These are phyloP conservation scores for Catamblyrhynchus diadema DNA, from an alignment of 2,797 vertebrate genomes.

Conservation along the genomic window DNA sequence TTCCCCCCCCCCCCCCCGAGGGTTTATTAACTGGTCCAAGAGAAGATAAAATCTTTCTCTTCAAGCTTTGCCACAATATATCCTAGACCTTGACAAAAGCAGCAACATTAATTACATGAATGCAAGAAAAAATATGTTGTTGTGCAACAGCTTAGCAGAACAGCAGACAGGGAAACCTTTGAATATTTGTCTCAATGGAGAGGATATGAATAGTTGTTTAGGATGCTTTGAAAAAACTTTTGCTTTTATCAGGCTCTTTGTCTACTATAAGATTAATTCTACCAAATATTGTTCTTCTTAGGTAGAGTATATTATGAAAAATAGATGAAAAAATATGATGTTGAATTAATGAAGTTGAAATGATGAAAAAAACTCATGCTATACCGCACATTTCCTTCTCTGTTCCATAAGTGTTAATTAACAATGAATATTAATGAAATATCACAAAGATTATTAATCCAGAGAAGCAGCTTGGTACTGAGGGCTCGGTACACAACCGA, in stretches of 20 bases:
- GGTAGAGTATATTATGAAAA: conserved; percentile 20
- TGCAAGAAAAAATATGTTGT: background rate
- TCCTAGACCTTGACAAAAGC: background rate
- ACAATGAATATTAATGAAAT: conserved; percentile 57
- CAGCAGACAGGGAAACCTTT: background rate
- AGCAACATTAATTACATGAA: background rate
- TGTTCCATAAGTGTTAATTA: conserved; percentile 35
- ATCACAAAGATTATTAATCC: conserved; percentile 33
- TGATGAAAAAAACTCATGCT: background rate
- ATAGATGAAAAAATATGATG: background rate
- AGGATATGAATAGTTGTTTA: background rate
- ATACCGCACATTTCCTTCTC: background rate
- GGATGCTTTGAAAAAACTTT: background rate
- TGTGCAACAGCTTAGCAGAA: background rate
- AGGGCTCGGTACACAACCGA: background rate
- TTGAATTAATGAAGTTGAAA: conserved; percentile 45
- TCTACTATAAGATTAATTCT: background rate
- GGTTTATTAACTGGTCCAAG: background rate
- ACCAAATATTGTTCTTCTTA: background rate
- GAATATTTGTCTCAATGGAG: background rate
- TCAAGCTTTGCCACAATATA: background rate
- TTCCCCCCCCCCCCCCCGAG: too few species aligned
- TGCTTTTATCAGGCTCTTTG: background rate
- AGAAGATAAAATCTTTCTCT: background rate
- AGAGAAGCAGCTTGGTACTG: background rate